Evolutionary conservation across 2,888 invertebrate genomes (phyloP), one percentile per base, ranked within the genome.

Genomic region (Cheilosia variabilis): DNA sequence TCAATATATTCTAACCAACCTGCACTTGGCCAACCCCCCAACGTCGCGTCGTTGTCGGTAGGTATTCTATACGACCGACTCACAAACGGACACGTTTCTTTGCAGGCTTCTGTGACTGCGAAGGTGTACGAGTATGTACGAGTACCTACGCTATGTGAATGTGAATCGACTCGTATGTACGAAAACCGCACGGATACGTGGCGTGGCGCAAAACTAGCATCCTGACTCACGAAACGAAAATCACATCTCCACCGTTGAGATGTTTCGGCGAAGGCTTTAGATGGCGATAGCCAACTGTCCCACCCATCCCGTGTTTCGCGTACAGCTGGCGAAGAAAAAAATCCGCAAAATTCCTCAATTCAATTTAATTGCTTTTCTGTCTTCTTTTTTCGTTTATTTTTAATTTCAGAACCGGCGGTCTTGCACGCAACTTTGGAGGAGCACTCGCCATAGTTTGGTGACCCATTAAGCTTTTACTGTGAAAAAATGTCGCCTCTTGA

Each of bases 291-390:
- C 53, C 27, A 65, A 60, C 71, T 72, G 50, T 65, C 58, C 52
- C 15, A 37, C 41, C 55, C 31, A 17, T 17, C 9, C 17, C 57
- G 15, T 22, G 68, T 43, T n/a, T 53, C 27, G 31, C 22, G 13
- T 45, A 13, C 34, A 17, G 58, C 27, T 7, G 24, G 13, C 19
- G 5, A 22, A 53, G 17, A 43, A 53, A 71, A 34, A 79, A 57
- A 19, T 47, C 45, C 15, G 34, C n/a, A 37, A 31, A 75, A 37
- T 37, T 53, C n/a, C 41, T 41, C 45, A 65, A 57, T 82, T 65
- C 82, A 82, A 71, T 82, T 53, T 69, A 72, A 77, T 78, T 43
- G 50, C 55, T 55, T 72, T 73, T 19, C 47, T 31, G 27, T 31
- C 9, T 31, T 9, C 6, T 27, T 58, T 72, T 60, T 69, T 50